Percentiles rank a stretch among this genome's conserved stretches.
phyloP scores from a whole-genome alignment of 2,113 vertebrate genomes.

The Zosterops japonicus region DNA sequence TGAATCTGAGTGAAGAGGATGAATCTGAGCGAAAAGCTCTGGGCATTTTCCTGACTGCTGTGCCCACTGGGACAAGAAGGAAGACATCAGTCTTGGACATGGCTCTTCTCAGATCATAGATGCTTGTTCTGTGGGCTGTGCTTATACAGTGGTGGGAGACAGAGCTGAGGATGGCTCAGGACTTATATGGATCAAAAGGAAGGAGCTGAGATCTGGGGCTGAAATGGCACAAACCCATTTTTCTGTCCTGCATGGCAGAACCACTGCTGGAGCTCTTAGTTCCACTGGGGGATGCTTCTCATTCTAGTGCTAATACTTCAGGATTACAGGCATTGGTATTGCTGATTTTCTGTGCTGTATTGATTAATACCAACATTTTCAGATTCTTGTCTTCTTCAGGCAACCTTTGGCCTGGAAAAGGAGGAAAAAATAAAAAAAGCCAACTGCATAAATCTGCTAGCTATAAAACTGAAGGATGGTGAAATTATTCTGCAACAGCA shows the following conservation, averaged over 20 bases:
- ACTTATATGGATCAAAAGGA: neutral
- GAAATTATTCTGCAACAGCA: slow-evolving; percentile 20
- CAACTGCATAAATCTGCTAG: slow-evolving; percentile 18
- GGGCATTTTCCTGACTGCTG: neutral
- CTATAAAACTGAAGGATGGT: slow-evolving; percentile 27
- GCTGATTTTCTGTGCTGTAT: neutral
- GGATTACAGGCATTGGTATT: neutral
- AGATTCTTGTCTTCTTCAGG: neutral
- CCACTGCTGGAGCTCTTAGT: neutral
- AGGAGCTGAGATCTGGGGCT: neutral
- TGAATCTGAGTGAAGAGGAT: rapidly evolving
- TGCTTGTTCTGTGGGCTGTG: rapidly evolving
- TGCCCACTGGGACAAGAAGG: rapidly evolving
- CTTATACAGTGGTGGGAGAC: rapidly evolving
- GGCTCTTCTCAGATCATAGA: neutral
- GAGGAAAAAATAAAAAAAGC: too few relatives aligned
- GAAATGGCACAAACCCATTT: neutral
- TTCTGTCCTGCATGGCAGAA: rapidly evolving
- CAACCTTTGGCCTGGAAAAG: neutral
- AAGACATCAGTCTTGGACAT: neutral
- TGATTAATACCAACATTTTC: neutral
- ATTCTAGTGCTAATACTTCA: neutral
- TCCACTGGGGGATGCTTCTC: neutral
- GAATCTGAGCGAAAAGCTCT: rapidly evolving
- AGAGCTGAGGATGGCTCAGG: neutral